Evolutionary conservation across 1,140 invertebrate genomes (phyloP), one percentile per base, ranked within the genome.

Genomic region (Platorchestia sp.): DNA sequence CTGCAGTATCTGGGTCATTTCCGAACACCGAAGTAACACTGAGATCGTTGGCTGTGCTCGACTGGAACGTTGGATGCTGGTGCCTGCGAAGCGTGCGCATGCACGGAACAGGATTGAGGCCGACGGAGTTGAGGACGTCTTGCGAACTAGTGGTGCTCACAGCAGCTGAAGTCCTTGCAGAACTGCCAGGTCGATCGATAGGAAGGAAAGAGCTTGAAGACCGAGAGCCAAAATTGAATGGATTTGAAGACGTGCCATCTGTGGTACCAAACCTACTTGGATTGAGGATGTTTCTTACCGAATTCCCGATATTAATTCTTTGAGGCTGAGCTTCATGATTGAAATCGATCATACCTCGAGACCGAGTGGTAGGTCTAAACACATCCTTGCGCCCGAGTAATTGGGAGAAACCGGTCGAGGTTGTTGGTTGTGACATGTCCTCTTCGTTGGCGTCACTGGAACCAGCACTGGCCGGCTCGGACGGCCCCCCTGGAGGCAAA

Each of bases 131-230:
- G 43, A 89, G 43, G 42, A 42, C 5, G 42, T 89, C 87, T 42
- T 89, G 87, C 1, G 87, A 89, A 44, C 87, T 89, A 41, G 87
- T 89, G 42, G 27, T 43, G 3, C 3, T 41, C 41, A 14, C 87
- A 44, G 41, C 27, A 3, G 43, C 41, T 42, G 87, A 44, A 22
- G 16, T 0, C 87, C 87, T 41, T 42, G 27, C 87, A 42, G 87
- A 89, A 89, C 87, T 42, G 42, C 41, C 43, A 3, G 87, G 87
- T 44, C 41, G 87, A 27, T 89, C 43, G 16, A 89, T 89, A 27
- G 87, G 87, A 89, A 89, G 87, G 36, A 89, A 89, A 75, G 59
- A 75, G 59, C 87, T 41, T 89, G 87, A 10, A 89, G 87, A 0
- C 10, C 87, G 59, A 75, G 59, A 75, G 36, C 36, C 87, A 89